Conservation (phyloP, 1,140 invertebrate genomes). For the Branchinecta lindahli region DNA sequence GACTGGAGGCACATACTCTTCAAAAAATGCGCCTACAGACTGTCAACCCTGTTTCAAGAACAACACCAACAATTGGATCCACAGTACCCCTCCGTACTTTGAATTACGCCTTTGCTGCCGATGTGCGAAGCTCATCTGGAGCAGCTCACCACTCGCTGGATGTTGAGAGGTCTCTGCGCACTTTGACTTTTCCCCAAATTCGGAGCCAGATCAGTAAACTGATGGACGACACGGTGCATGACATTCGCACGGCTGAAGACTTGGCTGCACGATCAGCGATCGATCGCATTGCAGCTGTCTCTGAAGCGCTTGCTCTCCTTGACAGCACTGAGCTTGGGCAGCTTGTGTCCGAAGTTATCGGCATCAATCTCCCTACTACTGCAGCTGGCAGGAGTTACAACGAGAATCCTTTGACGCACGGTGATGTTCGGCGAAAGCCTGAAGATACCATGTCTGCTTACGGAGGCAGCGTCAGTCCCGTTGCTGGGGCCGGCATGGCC, state of each 20-base stretch:
- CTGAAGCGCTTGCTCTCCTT: neutral
- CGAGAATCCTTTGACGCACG: no score
- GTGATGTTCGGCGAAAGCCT: no score
- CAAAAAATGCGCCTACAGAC: conserved; percentile 15
- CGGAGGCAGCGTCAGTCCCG: no score
- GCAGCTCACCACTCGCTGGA: neutral
- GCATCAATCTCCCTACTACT: neutral
- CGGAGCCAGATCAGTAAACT: neutral
- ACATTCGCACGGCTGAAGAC: neutral
- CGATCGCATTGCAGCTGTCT: neutral
- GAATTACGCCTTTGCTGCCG: neutral
- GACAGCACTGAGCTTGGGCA: neutral
- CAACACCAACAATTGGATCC: neutral
- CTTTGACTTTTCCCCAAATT: neutral
- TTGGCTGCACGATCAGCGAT: neutral
- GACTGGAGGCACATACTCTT: conserved; percentile 10
- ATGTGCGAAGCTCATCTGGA: neutral
- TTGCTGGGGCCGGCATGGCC: no score
- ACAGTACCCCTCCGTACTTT: neutral
- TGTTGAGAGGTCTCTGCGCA: neutral
- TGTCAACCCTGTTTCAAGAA: neutral
- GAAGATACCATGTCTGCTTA: no score
- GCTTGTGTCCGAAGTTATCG: neutral
- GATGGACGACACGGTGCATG: neutral
- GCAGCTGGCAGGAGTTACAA: no score